Evolutionary conservation across 2,888 invertebrate species (phyloP).

Genomic region (Euzetes globulus): DNA sequence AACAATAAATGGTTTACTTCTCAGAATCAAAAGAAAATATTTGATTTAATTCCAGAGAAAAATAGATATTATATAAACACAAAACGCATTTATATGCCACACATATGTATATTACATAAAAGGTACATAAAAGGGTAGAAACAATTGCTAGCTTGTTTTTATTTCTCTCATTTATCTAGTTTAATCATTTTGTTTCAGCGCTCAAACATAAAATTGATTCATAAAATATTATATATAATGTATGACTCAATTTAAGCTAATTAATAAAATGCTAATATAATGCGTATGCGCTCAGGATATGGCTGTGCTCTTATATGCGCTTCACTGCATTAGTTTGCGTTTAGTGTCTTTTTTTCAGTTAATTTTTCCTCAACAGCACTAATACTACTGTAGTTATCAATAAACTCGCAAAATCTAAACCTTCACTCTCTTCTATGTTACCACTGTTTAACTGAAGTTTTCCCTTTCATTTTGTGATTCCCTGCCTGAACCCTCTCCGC

Average conservation of each 20-base stretch:
- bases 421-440: neutral
- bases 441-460: neutral
- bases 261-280: conserved; percentile 24
- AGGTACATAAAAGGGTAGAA: too few relatives aligned
- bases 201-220: conserved; percentile 6
- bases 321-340: conserved; percentile 8
- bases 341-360: neutral
- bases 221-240: neutral
- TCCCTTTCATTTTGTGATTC: neutral
- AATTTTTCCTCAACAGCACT: conserved; percentile 1
- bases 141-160: too few relatives aligned
- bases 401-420: neutral
- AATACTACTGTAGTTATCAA: neutral
- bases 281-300: neutral
- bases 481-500: neutral
- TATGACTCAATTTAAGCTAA: conserved; percentile 24
- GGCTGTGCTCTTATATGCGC: neutral
- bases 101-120: too few relatives aligned
- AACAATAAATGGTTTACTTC: too few relatives aligned
- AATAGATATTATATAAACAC: too few relatives aligned
- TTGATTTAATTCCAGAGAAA: too few relatives aligned
- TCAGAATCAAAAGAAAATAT: too few relatives aligned
- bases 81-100: too few relatives aligned
- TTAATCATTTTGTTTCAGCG: conserved; percentile 1
- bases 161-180: neutral